Percentiles rank a stretch among this genome's conserved stretches.
Evolutionary conservation across 1,140 invertebrate species (phyloP).

Genomic region (Triops cancriformis): DNA sequence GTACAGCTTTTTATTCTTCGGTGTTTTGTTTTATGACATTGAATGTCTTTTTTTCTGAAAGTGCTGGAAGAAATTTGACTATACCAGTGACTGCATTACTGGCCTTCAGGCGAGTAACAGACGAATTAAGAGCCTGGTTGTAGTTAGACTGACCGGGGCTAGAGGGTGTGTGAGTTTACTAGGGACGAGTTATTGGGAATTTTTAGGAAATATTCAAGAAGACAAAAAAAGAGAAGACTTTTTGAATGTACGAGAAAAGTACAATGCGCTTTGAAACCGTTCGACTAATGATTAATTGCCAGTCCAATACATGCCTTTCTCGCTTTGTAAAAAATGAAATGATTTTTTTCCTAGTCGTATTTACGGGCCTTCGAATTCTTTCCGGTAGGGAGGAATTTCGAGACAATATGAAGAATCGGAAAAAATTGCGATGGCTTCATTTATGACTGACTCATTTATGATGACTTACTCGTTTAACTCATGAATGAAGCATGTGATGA

Average conservation of each 20-base stretch:
- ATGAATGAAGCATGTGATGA: too few species aligned
- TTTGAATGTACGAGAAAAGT: neutral
- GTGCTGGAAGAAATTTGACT: neutral
- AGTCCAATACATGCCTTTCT: conserved; percentile 13
- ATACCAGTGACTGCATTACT: too few species aligned
- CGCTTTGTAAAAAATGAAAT: conserved; percentile 6
- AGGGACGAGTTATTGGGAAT: neutral
- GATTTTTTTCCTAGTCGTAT: too few species aligned
- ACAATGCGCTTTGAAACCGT: neutral
- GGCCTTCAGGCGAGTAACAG: too few species aligned
- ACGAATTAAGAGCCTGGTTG: too few species aligned
- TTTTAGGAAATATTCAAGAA: neutral
- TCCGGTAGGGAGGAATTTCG: too few species aligned
- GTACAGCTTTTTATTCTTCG: neutral
- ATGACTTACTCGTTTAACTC: too few species aligned
- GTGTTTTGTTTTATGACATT: neutral
- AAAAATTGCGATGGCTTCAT: too few species aligned
- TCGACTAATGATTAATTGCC: neutral
- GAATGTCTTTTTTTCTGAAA: neutral
- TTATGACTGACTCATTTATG: too few species aligned
- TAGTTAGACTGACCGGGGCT: too few species aligned
- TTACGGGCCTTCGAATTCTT: too few species aligned
- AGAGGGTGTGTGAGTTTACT: neutral
- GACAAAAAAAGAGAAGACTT: neutral
- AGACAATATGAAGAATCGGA: too few species aligned